Evolutionary conservation across 2,797 vertebrate species (phyloP).

Genomic region (Iguana delicatissima): DNA sequence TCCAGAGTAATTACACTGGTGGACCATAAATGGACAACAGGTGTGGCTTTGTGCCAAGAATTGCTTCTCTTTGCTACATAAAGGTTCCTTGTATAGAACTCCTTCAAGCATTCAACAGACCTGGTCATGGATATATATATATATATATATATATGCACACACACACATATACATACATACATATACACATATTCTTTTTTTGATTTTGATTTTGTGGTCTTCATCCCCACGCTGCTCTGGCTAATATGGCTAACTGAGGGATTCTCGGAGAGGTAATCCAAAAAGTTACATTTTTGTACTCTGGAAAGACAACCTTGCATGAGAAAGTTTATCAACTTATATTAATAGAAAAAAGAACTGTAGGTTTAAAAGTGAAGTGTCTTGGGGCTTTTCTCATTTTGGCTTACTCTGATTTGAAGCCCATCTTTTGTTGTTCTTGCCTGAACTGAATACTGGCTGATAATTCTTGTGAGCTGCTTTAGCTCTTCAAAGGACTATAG

Average conservation of each 20-base stretch:
- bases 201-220: too few relatives aligned
- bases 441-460: conserved; percentile 10
- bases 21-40: conserved; percentile 1
- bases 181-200: too few relatives aligned
- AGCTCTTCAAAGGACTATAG: conserved; percentile 39
- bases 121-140: not conserved
- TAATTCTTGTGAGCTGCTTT: conserved; percentile 20
- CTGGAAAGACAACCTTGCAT: not conserved
- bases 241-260: not conserved
- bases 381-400: not conserved
- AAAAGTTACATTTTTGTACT: too few relatives aligned
- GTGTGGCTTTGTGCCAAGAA: not conserved
- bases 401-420: not conserved
- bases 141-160: too few relatives aligned
- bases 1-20: not conserved
- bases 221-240: not conserved
- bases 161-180: too few relatives aligned
- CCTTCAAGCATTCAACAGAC: not conserved
- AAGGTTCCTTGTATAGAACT: not conserved
- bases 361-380: not conserved
- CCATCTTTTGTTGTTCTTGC: not conserved
- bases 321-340: conserved; percentile 8
- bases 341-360: not conserved
- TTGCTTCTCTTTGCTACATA: not conserved
- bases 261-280: too few relatives aligned